Base-by-base conservation (phyloP, 23 tunicate species). In the Styela clava region DNA sequence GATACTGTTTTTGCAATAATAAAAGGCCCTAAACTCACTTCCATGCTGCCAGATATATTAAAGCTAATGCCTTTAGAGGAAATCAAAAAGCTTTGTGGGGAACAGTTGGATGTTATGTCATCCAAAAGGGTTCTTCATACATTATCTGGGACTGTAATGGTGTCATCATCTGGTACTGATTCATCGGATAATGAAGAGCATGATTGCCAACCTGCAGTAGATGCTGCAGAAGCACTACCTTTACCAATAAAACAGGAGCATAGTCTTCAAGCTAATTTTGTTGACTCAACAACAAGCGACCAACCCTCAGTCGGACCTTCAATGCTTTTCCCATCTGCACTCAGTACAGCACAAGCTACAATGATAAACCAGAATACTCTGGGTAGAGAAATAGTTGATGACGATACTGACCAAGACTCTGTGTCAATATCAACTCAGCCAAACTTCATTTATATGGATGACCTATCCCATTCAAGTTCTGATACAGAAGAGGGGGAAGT, bases 81-180 rank as follows among this genome's bases (percentile, higher is more conserved):
- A 72, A 31, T 91, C 33, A 90, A 84, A 35, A 85, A 65, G 37
- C 72, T 70, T 37, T 90, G 91, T 56, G 51, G 76, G 19, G 79
- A 70, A 21, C 87, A 91, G 64, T 68, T 91, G 18, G 90, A 86
- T 79, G 97, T 91, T 2, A 91, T 91, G 91, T 91, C 97, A 24
- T 86, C 97, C 52, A 86, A 86, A 78, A 61, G 97, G 33, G 68
- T 91, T 28, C 62, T 37, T 24, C 87, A 86, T 61, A 85, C 86
- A 32, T 44, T 91, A 52, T 30, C 85, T 16, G 97, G 97, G 16
- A 79, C 74, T 31, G 29, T 35, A 2, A 86, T 91, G 97, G 80
- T 83, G 23, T 91, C 88, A 1, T 91, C 97, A 36, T 91, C 97
- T 63, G 97, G 91, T 1, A 91, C 91, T 23, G 97, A 91, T n/a